Conservation (phyloP, 2,888 invertebrate species). For the Athetis lepigone region DNA sequence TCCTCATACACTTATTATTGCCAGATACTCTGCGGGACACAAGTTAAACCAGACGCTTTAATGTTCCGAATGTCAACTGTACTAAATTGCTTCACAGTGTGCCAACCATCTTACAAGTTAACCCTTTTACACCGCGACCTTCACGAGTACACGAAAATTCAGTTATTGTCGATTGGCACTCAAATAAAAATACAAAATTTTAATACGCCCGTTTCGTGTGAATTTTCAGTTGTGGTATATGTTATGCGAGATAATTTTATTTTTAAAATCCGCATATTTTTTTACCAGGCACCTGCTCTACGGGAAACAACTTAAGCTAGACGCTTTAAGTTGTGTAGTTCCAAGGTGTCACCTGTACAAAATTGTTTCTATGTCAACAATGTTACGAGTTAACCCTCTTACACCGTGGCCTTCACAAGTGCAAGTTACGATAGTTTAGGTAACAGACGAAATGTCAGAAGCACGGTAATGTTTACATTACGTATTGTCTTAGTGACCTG, state of each 20-base stretch:
- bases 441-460: conserved; percentile 57
- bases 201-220: no score
- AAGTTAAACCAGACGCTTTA: background rate
- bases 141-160: conserved; percentile 22
- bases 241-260: no score
- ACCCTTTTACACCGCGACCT: conserved; percentile 27
- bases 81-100: conserved; percentile 6
- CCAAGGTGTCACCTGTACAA: background rate
- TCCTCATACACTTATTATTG: no score
- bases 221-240: no score
- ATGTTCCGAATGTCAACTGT: background rate
- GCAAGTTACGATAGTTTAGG: conserved; percentile 47
- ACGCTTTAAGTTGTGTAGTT: background rate
- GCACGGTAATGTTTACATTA: conserved; percentile 43
- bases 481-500: conserved; percentile 45
- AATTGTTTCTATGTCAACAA: conserved; percentile 6
- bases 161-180: no score
- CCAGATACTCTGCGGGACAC: no score
- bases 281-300: no score
- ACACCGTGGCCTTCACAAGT: conserved; percentile 17
- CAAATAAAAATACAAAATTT: no score
- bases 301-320: background rate
- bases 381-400: conserved; percentile 29
- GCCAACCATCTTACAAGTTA: conserved; percentile 1
- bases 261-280: no score